phyloP scores from a whole-genome alignment of 2,888 invertebrate genomes.

The Diploptera punctata region DNA sequence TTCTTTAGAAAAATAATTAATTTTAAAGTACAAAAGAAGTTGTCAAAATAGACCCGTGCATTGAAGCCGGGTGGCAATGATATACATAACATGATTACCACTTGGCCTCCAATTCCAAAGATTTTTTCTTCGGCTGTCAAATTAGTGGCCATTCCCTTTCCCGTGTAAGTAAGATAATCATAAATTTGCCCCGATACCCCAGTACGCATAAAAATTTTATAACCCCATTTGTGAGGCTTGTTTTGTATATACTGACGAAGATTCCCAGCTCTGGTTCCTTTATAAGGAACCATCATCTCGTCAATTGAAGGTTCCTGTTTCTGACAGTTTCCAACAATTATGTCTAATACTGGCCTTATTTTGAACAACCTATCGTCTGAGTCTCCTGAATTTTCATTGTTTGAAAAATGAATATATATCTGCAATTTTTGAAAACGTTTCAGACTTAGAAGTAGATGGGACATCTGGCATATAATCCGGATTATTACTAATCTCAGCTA shows the following conservation, averaged over 20 bases:
- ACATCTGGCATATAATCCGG: too few relatives aligned
- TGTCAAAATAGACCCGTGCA: too few relatives aligned
- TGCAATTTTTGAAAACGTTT: not conserved
- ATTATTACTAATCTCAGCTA: too few relatives aligned
- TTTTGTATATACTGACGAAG: not conserved
- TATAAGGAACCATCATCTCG: not conserved
- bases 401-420: not conserved
- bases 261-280: not conserved
- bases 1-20: too few relatives aligned
- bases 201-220: not conserved
- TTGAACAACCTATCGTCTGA: not conserved
- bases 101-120: not conserved
- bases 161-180: slow-evolving; percentile 11
- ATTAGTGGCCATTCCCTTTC: not conserved
- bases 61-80: too few relatives aligned
- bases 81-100: not conserved
- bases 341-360: not conserved
- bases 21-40: too few relatives aligned
- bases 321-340: not conserved
- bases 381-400: not conserved
- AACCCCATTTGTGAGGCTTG: not conserved
- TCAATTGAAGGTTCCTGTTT: not conserved
- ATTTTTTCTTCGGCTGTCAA: not conserved
- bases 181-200: not conserved
- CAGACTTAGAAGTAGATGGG: not conserved